phyloP scores from a whole-genome alignment of 2,888 invertebrate species.

The Leptogaster cylindrica region DNA sequence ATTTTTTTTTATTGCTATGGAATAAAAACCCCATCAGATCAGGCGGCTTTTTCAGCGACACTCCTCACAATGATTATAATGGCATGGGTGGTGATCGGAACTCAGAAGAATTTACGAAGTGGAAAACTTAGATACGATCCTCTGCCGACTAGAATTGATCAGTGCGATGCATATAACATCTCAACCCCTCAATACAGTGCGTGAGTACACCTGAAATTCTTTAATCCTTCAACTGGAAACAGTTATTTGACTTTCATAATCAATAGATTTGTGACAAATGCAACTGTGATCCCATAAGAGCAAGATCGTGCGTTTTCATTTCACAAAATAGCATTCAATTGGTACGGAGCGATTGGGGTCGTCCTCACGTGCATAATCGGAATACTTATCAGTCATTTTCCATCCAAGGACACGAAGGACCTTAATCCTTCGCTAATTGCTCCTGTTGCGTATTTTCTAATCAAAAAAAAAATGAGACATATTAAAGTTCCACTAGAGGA shows the following conservation, averaged over 20 bases:
- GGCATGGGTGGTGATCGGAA: constrained; percentile 55
- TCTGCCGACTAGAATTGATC: constrained; percentile 54
- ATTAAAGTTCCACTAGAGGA: constrained; percentile 26
- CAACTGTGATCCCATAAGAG: constrained; percentile 50
- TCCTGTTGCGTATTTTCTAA: constrained; percentile 50
- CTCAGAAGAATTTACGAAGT: constrained; percentile 52
- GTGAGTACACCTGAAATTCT: no score
- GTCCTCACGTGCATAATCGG: constrained; percentile 64
- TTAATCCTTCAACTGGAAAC: no score
- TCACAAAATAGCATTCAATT: constrained; percentile 68
- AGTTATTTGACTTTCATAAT: no score
- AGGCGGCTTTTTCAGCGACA: constrained; percentile 55
- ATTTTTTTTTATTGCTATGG: no score
- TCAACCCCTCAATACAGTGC: constrained; percentile 15
- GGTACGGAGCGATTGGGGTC: constrained; percentile 66
- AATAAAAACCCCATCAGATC: no score
- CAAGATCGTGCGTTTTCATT: constrained; percentile 58
- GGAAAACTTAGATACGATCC: constrained; percentile 54
- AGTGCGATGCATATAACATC: constrained; percentile 52
- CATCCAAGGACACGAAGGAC: constrained; percentile 55
- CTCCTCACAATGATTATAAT: constrained; percentile 54
- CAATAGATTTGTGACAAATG: no score
- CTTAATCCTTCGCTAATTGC: constrained; percentile 55
- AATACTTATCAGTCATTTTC: constrained; percentile 64
- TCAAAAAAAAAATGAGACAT: constrained; percentile 34